phyloP scores from a whole-genome alignment of 2,113 vertebrate genomes.

The Accipiter cooperii region DNA sequence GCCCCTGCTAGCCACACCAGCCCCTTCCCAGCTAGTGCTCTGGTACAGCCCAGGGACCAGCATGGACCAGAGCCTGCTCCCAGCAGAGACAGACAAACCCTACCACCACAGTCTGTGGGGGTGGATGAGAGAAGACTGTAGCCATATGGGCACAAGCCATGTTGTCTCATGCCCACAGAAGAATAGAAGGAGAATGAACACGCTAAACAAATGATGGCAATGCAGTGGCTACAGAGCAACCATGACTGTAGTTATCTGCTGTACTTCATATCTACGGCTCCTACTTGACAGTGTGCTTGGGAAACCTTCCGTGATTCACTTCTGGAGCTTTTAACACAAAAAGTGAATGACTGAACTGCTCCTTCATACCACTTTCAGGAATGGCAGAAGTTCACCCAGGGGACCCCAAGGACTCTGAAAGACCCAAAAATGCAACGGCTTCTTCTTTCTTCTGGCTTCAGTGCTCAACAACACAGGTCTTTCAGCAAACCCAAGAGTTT shows the following conservation, averaged over 20 bases:
- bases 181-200: neutral
- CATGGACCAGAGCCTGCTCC: neutral
- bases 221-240: neutral
- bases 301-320: neutral
- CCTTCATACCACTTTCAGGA: neutral
- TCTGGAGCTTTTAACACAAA: neutral
- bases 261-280: neutral
- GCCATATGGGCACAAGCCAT: neutral
- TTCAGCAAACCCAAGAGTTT: neutral
- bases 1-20: neutral
- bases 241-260: neutral
- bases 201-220: neutral
- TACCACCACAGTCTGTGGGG: rapidly evolving
- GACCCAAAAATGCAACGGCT: neutral
- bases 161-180: neutral
- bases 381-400: neutral
- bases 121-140: neutral
- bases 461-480: neutral
- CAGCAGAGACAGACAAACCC: neutral
- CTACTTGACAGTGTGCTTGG: neutral
- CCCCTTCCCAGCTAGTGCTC: neutral
- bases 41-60: neutral
- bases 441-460: neutral
- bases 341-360: neutral
- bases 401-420: neutral